These are phyloP conservation scores for Drosophila kambysellisi DNA, from an alignment of 2,888 invertebrate species.

Conservation along the genomic window DNA sequence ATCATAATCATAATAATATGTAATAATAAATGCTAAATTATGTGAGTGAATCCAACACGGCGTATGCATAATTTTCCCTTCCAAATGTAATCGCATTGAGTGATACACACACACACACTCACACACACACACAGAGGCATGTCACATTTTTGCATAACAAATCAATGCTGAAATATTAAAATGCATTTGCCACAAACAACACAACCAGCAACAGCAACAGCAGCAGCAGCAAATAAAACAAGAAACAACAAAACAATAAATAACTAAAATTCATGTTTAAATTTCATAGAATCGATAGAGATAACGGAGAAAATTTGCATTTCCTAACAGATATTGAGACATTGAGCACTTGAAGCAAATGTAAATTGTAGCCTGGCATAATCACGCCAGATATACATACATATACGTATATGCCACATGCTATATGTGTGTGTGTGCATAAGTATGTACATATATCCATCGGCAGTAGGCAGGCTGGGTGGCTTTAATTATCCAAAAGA, in stretches of 20 bases:
- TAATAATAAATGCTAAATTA: conserved; percentile 79
- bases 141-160: conserved; percentile 75
- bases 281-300: conserved; percentile 47
- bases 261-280: conserved; percentile 79
- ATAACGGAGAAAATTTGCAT: conserved; percentile 64
- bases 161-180: conserved; percentile 77
- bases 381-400: conserved; percentile 35
- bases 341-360: conserved; percentile 57
- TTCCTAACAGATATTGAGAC: conserved; percentile 59
- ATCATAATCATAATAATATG: conserved; percentile 77
- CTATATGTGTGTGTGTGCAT: not conserved
- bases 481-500: conserved; percentile 41
- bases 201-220: conserved; percentile 41
- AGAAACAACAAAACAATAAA: conserved; percentile 54
- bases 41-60: conserved; percentile 68
- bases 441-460: conserved; percentile 5
- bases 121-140: conserved; percentile 15
- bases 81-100: conserved; percentile 71
- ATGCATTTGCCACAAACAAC: conserved; percentile 74
- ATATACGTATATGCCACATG: conserved; percentile 3
- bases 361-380: conserved; percentile 49
- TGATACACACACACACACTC: conserved; percentile 27
- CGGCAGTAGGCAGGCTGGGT: conserved; percentile 2
- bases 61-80: conserved; percentile 70
- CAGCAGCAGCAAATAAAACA: conserved; percentile 22